phyloP scores from a whole-genome alignment of 2,797 vertebrate genomes.

The Rhinoraja longicauda region DNA sequence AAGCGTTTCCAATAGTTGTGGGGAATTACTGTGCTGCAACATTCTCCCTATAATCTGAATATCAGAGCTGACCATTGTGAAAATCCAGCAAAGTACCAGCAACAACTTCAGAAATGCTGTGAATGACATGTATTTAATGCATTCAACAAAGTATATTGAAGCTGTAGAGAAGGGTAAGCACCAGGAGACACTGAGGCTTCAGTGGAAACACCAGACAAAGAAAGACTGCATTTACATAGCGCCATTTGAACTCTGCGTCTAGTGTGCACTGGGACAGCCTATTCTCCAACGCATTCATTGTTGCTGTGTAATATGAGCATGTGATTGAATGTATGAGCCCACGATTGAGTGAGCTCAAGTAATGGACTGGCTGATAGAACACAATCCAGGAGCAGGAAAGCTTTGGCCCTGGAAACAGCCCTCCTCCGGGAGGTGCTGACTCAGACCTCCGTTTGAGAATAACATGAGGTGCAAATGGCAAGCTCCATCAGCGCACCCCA shows the following conservation, averaged over 20 bases:
- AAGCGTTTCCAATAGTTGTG: too few species aligned
- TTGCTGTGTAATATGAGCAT: background rate
- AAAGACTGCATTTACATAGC: background rate
- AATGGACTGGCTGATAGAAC: background rate
- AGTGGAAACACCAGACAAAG: background rate
- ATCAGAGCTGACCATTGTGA: background rate
- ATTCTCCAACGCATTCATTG: background rate
- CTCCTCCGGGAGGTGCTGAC: background rate
- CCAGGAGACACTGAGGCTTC: background rate
- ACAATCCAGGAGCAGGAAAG: background rate
- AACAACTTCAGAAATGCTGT: background rate
- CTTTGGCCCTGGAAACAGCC: background rate
- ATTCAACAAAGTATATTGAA: background rate
- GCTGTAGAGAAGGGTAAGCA: background rate
- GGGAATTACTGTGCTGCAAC: background rate
- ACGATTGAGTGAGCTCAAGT: background rate
- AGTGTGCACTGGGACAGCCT: too few species aligned
- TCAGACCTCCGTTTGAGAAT: background rate
- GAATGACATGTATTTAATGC: background rate
- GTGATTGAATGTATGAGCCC: background rate
- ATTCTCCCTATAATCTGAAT: background rate
- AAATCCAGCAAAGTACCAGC: background rate
- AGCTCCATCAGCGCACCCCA: background rate
- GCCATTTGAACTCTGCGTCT: background rate
- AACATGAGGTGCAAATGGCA: background rate